Conservation (phyloP, 2,113 vertebrate species). For the Platichthys flesus region DNA sequence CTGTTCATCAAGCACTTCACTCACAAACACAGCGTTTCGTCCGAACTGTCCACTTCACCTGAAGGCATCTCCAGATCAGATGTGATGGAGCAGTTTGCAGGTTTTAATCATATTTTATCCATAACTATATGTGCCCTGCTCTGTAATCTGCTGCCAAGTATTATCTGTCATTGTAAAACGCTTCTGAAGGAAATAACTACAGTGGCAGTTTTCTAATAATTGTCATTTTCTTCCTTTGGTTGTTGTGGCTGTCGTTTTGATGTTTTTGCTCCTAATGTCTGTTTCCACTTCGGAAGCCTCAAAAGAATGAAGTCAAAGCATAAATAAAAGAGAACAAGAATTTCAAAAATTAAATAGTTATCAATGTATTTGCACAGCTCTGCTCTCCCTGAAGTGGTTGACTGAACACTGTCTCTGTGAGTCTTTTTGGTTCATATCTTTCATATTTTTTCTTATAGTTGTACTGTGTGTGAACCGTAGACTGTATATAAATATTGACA, state of each 20-base stretch:
- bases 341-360: too few relatives aligned
- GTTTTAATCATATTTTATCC: conserved; percentile 23
- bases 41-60: conserved; percentile 28
- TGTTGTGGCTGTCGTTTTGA: conserved; percentile 3
- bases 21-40: conserved; percentile 6
- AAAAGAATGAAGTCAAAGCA: background rate
- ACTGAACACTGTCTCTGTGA: too few relatives aligned
- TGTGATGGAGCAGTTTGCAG: conserved; percentile 11
- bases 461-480: too few relatives aligned
- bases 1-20: background rate
- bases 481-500: too few relatives aligned
- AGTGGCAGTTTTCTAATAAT: background rate
- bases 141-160: background rate
- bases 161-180: conserved; percentile 1
- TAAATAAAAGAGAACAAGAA: background rate
- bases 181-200: conserved; percentile 8
- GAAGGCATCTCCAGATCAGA: conserved; percentile 12
- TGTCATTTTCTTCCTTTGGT: background rate
- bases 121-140: background rate
- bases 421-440: too few relatives aligned
- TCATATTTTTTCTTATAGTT: too few relatives aligned
- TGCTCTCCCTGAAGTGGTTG: too few relatives aligned
- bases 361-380: too few relatives aligned
- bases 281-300: background rate
- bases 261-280: background rate